Conservation (phyloP, 2,113 vertebrate genomes). For the Xenopus laevis region DNA sequence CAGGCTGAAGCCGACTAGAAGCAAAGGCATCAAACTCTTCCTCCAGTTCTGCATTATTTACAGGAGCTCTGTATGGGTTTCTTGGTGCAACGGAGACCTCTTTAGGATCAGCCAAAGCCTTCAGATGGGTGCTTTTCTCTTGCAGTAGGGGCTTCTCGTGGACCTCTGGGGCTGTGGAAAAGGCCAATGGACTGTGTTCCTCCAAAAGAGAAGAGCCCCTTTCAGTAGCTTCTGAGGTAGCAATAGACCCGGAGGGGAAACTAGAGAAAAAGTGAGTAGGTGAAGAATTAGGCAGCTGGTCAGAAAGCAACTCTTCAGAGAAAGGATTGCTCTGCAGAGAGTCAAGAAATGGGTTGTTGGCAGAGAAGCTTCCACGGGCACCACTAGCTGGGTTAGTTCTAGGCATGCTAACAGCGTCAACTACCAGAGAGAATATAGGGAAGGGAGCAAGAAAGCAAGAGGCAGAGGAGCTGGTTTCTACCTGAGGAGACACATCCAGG, state of each 20-base stretch:
- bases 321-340: slow-evolving; percentile 82
- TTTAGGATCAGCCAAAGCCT: slow-evolving; percentile 59
- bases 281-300: slow-evolving; percentile 72
- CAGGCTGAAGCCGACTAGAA: slow-evolving; percentile 71
- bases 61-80: slow-evolving; percentile 45
- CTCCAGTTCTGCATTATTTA: slow-evolving; percentile 69
- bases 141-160: slow-evolving; percentile 47
- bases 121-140: slow-evolving; percentile 55
- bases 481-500: slow-evolving; percentile 85
- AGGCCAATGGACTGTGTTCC: slow-evolving; percentile 52
- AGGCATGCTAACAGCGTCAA: slow-evolving; percentile 49
- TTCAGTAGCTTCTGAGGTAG: slow-evolving; percentile 60
- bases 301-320: slow-evolving; percentile 74
- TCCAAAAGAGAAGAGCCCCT: slow-evolving; percentile 52
- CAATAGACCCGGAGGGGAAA: slow-evolving; percentile 64
- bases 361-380: slow-evolving; percentile 62
- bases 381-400: slow-evolving; percentile 63
- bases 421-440: slow-evolving; percentile 56
- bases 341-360: slow-evolving; percentile 62
- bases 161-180: slow-evolving; percentile 53
- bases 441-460: slow-evolving; percentile 58
- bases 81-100: slow-evolving; percentile 43
- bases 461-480: slow-evolving; percentile 78
- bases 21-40: slow-evolving; percentile 80
- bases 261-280: slow-evolving; percentile 88